These are phyloP conservation scores for Bryconaethiops microstoma DNA, from an alignment of 2,797 vertebrate species.

Conservation along the genomic window DNA sequence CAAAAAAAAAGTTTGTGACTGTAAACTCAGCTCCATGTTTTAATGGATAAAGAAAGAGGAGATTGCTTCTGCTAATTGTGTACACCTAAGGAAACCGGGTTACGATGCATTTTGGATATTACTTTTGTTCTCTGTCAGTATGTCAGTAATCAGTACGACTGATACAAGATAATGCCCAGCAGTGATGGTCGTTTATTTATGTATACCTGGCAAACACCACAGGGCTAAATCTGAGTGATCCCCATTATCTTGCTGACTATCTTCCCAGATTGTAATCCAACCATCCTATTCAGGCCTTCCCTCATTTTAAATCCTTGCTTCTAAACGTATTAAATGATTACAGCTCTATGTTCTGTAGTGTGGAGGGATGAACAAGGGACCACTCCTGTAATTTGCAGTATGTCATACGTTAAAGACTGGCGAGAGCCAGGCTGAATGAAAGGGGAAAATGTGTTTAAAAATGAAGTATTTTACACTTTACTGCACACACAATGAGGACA, in stretches of 20 bases:
- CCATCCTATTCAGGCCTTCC: background rate
- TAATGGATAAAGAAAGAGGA: background rate
- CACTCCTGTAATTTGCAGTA: too few relatives aligned
- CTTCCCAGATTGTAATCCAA: background rate
- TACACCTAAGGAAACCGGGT: background rate
- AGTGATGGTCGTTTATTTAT: conserved; percentile 2
- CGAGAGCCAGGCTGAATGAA: too few relatives aligned
- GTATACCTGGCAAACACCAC: too few relatives aligned
- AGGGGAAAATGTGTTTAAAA: too few relatives aligned
- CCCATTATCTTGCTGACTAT: background rate
- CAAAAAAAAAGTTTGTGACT: conserved; percentile 19
- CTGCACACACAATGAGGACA: too few relatives aligned
- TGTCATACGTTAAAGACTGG: too few relatives aligned
- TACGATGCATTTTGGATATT: background rate
- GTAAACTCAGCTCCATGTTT: background rate
- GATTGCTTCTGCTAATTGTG: background rate
- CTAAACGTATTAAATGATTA: background rate
- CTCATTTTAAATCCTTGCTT: background rate
- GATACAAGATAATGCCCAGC: background rate
- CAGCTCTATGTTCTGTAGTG: background rate
- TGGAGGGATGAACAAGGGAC: too few relatives aligned
- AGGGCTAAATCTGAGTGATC: background rate
- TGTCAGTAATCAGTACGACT: background rate
- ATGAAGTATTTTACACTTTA: too few relatives aligned
- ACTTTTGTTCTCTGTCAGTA: background rate